These are phyloP conservation scores for Indicator indicator DNA, from an alignment of 2,113 vertebrate genomes.

Conservation along the genomic window DNA sequence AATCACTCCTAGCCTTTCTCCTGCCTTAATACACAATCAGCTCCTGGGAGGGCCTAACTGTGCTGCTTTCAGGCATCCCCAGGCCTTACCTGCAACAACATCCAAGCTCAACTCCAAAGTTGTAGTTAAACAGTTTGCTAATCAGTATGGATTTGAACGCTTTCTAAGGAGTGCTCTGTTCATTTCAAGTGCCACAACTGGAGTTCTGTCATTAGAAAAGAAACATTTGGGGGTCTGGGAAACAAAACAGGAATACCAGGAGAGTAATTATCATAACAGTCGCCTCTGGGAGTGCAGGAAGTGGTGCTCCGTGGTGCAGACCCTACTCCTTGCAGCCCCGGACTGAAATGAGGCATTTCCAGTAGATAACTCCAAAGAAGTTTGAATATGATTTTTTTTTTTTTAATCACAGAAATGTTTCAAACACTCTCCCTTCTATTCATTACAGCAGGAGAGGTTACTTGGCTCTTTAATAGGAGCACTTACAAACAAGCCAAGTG, in stretches of 20 bases:
- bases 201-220: constrained; percentile 65
- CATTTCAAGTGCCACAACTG: constrained; percentile 21
- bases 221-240: constrained; percentile 63
- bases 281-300: constrained; percentile 60
- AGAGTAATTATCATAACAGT: constrained; percentile 73
- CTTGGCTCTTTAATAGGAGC: constrained; percentile 70
- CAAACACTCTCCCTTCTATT: constrained; percentile 41
- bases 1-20: constrained; percentile 38
- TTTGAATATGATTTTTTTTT: constrained; percentile 40
- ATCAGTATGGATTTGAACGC: constrained; percentile 42
- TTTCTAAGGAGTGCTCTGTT: background rate
- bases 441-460: constrained; percentile 67
- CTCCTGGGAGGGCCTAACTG: background rate
- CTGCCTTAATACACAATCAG: constrained; percentile 21
- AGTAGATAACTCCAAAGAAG: constrained; percentile 51
- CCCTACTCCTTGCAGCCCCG: constrained; percentile 18
- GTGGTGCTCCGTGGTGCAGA: constrained; percentile 38
- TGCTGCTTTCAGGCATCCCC: background rate
- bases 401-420: constrained; percentile 66
- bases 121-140: constrained; percentile 55
- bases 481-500: constrained; percentile 76
- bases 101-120: background rate
- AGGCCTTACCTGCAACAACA: constrained; percentile 26
- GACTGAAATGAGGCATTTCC: constrained; percentile 35
- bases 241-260: constrained; percentile 59